These are phyloP conservation scores for Macroglossus sobrinus DNA, from an alignment of 2,113 vertebrate genomes.

Conservation along the genomic window DNA sequence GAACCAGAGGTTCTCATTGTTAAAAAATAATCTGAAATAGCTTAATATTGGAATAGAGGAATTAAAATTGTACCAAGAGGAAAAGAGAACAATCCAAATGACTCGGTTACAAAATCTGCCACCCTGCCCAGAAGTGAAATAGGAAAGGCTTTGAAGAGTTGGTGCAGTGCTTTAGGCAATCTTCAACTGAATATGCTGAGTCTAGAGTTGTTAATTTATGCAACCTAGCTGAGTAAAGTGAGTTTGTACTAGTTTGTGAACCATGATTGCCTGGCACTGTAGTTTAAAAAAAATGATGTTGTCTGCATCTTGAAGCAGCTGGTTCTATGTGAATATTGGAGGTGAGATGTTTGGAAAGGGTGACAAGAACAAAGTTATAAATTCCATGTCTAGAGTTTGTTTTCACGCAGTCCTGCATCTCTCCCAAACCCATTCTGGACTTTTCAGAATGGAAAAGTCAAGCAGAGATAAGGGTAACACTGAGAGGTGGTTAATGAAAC, in stretches of 20 bases:
- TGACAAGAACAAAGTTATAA: slow-evolving; percentile 42
- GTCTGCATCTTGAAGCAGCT: slow-evolving; percentile 63
- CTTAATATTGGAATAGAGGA: neutral
- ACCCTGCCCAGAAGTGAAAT: neutral
- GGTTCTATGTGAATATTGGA: slow-evolving; percentile 25
- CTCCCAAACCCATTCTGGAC: neutral
- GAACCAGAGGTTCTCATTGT: neutral
- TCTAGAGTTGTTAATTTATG: slow-evolving; percentile 53
- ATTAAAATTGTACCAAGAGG: neutral
- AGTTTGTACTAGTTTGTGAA: slow-evolving; percentile 62
- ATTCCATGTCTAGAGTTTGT: neutral
- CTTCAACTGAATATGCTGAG: slow-evolving; percentile 54
- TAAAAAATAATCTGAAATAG: neutral
- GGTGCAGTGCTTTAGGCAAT: slow-evolving; percentile 18
- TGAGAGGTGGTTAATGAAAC: neutral
- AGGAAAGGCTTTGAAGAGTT: neutral
- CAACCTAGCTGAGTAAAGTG: slow-evolving; percentile 62
- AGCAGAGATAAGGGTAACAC: neutral
- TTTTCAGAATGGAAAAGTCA: neutral
- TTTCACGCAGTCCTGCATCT: neutral
- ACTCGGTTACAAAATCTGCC: neutral
- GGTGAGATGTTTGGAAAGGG: slow-evolving; percentile 23
- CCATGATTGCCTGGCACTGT: slow-evolving; percentile 54
- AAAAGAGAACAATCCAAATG: neutral
- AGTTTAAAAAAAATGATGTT: slow-evolving; percentile 30